Evolutionary conservation across 1,140 invertebrate genomes (phyloP).

Genomic region (Oscheius sp.): DNA sequence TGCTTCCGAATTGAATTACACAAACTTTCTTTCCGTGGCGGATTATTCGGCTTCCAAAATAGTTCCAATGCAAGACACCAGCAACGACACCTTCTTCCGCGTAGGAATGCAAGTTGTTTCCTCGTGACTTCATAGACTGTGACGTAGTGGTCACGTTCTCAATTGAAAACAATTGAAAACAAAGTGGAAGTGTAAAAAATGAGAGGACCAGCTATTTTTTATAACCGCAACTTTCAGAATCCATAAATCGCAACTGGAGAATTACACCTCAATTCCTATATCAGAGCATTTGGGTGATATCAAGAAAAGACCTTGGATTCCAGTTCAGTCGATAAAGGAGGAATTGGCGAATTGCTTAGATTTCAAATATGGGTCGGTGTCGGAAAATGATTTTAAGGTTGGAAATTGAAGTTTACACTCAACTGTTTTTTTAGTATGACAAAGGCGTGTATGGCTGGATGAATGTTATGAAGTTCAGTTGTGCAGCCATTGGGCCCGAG

Average conservation of each 20-base stretch:
- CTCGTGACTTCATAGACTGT: no score
- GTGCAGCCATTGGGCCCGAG: slow-evolving; percentile 6
- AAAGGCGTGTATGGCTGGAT: slow-evolving; percentile 35
- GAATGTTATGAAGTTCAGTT: slow-evolving; percentile 34
- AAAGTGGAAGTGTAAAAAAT: no score
- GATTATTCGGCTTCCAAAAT: slow-evolving; percentile 9
- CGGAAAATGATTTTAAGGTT: slow-evolving; percentile 32
- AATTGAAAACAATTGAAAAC: no score
- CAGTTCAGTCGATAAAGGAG: slow-evolving; percentile 15
- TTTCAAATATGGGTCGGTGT: slow-evolving; percentile 22
- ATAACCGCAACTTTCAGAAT: neutral
- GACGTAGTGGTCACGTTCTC: no score
- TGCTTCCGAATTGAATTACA: slow-evolving; percentile 19
- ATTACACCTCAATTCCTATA: slow-evolving; percentile 26
- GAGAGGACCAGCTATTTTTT: no score
- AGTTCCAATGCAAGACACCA: slow-evolving; percentile 27
- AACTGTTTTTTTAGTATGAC: slow-evolving; percentile 21
- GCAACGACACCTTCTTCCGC: slow-evolving; percentile 26
- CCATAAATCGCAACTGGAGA: slow-evolving; percentile 1
- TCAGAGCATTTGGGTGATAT: slow-evolving; percentile 20
- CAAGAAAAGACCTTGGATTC: slow-evolving; percentile 32
- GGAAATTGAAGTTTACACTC: neutral
- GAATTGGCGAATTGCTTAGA: slow-evolving; percentile 28
- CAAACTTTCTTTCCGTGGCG: slow-evolving; percentile 10
- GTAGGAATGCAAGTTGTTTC: slow-evolving; percentile 24